Evolutionary conservation across 2,888 invertebrate genomes (phyloP), one percentile per base, ranked within the genome.

Genomic region (Harpalus rubripes): DNA sequence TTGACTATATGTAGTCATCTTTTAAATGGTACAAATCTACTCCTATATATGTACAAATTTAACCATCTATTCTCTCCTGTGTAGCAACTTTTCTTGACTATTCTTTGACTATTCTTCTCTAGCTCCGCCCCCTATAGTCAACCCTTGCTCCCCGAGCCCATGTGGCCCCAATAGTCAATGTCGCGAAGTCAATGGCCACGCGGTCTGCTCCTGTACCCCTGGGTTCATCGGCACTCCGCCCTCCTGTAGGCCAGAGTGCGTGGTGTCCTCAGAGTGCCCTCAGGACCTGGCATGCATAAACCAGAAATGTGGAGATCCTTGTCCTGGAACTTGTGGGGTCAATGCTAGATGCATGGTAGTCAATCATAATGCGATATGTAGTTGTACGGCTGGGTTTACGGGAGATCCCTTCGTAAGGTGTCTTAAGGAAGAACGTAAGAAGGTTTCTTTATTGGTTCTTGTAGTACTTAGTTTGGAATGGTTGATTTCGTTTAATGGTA

Each of bases 91-190:
- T 22, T 63, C 63, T 63, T 63, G 59, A 22, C 12, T 86, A 85
- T 85, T 86, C 65, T 83, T 84, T 86, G 68, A 32, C 32, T 32
- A 32, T 32, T 32, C 32, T 32, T 32, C 32, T 32, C 4, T 88
- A 74, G 88, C 87, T 87, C 88, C 87, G 80, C 89, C 89, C 78
- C 90, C 90, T 15, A 52, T 52, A 8, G 87, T 86, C 85, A 91
- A 94, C 88, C 94, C 94, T 2, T 95, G 95, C 88, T 90, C 92
- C 76, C 94, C 94, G 18, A 93, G 94, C n/a, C 94, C 94, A 6
- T 95, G 95, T 89, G 95, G 95, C 61, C 94, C 94, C 0, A 93
- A 95, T 88, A 94, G 94, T 87, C 92, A 94, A 88, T 95, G 95
- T 87, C 92, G 93, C 83, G 93, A 93, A 88, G 90, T 93, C 12